Evolutionary conservation across 2,113 vertebrate species (phyloP).

Genomic region (Thalassoma bifasciatum): DNA sequence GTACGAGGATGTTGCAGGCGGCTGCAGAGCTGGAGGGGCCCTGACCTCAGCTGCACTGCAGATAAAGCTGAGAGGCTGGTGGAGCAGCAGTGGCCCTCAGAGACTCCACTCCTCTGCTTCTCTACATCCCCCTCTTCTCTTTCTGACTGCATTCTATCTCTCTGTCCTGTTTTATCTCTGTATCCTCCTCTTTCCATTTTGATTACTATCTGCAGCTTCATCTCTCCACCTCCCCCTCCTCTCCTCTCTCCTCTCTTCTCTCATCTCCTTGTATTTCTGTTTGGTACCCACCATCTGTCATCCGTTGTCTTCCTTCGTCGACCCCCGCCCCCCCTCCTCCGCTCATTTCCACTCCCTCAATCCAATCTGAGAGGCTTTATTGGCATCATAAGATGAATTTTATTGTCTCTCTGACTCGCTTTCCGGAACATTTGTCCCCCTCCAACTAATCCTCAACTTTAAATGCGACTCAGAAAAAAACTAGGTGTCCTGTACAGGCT

Average conservation of each 20-base stretch:
- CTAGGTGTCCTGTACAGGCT: neutral
- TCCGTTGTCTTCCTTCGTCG: slow-evolving; percentile 61
- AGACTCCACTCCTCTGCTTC: slow-evolving; percentile 43
- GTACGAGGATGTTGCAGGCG: slow-evolving; percentile 45
- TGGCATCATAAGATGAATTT: slow-evolving; percentile 77
- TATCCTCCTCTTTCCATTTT: slow-evolving; percentile 58
- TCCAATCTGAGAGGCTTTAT: slow-evolving; percentile 75
- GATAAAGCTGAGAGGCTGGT: slow-evolving; percentile 38
- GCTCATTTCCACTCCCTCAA: slow-evolving; percentile 68
- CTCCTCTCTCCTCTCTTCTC: neutral
- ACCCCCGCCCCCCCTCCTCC: slow-evolving; percentile 25
- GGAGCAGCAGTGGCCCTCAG: slow-evolving; percentile 36
- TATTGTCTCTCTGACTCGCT: slow-evolving; percentile 56
- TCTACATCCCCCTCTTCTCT: too few species aligned
- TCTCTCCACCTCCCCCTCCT: slow-evolving; percentile 6
- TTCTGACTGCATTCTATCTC: slow-evolving; percentile 27
- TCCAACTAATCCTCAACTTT: slow-evolving; percentile 48
- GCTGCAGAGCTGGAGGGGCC: slow-evolving; percentile 47
- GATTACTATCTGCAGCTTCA: slow-evolving; percentile 54
- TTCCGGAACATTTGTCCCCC: slow-evolving; percentile 64
- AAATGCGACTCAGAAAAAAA: slow-evolving; percentile 48
- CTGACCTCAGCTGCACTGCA: slow-evolving; percentile 71
- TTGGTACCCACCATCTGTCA: slow-evolving; percentile 74
- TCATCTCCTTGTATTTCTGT: slow-evolving; percentile 66
- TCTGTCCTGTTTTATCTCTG: slow-evolving; percentile 13